Conservation (phyloP, 2,797 vertebrate species). For the Protonibea diacanthus region DNA sequence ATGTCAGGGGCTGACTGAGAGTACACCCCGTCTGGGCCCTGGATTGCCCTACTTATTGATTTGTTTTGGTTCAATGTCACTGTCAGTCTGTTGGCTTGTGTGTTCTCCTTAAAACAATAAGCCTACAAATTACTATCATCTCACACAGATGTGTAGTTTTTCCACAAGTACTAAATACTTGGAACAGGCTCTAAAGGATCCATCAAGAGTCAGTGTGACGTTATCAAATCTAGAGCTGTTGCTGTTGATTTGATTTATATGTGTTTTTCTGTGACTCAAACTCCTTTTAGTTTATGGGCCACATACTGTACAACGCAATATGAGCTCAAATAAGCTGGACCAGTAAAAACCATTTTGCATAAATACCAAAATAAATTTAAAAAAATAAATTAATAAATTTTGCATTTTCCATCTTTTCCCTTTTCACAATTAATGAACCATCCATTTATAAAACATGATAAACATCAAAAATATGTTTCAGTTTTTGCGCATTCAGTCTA, state of each 20-base stretch:
- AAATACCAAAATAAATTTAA: no score
- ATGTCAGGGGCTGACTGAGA: not conserved
- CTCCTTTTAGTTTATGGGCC: no score
- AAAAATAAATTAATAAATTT: no score
- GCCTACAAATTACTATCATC: not conserved
- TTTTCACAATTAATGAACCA: no score
- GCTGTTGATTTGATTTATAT: not conserved
- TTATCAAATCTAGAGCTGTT: not conserved
- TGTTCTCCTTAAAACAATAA: not conserved
- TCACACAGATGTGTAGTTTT: not conserved
- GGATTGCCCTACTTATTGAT: conserved; percentile 39
- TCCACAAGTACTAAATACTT: no score
- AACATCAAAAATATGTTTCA: no score
- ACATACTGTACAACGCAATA: no score
- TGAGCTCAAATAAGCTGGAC: no score
- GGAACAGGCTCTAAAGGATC: not conserved
- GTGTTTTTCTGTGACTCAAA: not conserved
- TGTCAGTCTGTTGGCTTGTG: not conserved
- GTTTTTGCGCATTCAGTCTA: no score
- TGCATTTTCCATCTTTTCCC: no score
- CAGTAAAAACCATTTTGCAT: no score
- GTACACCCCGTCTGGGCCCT: not conserved
- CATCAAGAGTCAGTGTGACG: not conserved
- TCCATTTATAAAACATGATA: no score
- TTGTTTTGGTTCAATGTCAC: conserved; percentile 30